Evolutionary conservation across 2,797 vertebrate species (phyloP).

Genomic region (Cyprinella venusta): DNA sequence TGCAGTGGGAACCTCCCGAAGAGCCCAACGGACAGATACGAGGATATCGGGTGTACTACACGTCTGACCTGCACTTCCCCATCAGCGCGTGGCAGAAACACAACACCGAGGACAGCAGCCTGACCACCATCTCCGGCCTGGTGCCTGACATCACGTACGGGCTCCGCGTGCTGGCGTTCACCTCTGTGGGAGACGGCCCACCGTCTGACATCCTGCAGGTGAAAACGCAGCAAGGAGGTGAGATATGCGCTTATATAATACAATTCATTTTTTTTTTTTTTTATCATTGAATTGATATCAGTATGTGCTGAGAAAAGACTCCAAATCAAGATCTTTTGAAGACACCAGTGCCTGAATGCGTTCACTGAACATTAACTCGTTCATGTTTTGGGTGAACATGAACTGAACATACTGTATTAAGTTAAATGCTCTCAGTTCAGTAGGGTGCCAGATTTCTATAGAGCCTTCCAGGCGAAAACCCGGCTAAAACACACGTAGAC

Average conservation of each 20-base stretch:
- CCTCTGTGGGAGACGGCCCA: conserved; percentile 91
- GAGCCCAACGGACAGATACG: conserved; percentile 93
- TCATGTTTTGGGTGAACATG: too few relatives aligned
- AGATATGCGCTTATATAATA: conserved; percentile 43
- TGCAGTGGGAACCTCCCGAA: conserved; percentile 95
- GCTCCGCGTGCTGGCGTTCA: conserved; percentile 91
- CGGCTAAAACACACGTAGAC: too few relatives aligned
- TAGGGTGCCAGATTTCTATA: too few relatives aligned
- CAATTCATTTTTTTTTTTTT: not conserved
- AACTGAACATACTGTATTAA: too few relatives aligned
- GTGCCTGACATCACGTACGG: conserved; percentile 90
- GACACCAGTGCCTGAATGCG: not conserved
- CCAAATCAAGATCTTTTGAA: not conserved
- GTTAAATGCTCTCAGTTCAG: too few relatives aligned
- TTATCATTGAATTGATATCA: not conserved
- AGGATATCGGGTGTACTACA: conserved; percentile 93
- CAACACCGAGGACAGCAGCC: conserved; percentile 87
- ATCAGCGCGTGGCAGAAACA: conserved; percentile 91
- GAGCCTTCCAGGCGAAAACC: too few relatives aligned
- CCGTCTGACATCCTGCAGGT: conserved; percentile 91
- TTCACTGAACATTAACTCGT: too few relatives aligned
- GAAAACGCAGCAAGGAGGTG: conserved; percentile 95
- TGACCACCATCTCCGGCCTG: conserved; percentile 90
- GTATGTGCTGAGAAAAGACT: not conserved
- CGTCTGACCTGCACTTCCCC: conserved; percentile 76